Conservation (phyloP, 2,888 invertebrate species). For the Aelia acuminata region DNA sequence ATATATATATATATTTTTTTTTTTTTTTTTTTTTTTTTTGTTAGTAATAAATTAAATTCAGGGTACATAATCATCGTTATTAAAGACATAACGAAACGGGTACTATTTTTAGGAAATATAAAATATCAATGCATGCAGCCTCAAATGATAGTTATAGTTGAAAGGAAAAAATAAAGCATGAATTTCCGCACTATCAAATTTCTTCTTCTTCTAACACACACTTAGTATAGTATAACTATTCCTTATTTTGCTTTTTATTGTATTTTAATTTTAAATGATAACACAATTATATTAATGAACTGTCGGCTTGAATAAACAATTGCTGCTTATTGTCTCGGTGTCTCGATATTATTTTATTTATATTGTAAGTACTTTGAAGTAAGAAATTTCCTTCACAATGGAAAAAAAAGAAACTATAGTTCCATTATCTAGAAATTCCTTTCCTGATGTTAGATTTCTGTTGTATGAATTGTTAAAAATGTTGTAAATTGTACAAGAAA, state of each 20-base stretch:
- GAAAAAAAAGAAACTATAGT: background rate
- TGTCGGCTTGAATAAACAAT: background rate
- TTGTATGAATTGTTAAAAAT: background rate
- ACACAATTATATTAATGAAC: background rate
- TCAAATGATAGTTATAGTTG: background rate
- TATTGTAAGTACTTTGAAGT: background rate
- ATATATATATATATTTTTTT: no score
- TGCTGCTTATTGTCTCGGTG: background rate
- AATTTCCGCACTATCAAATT: constrained; percentile 8
- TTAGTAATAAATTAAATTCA: background rate
- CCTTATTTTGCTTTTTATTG: background rate
- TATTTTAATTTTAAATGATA: background rate
- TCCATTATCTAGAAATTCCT: background rate
- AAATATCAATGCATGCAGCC: background rate
- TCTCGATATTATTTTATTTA: background rate
- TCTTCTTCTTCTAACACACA: constrained; percentile 33
- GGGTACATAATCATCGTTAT: background rate
- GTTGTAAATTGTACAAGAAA: background rate
- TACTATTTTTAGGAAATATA: no score
- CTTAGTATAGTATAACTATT: background rate
- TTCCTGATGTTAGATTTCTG: background rate
- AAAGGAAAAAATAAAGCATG: constrained; percentile 1
- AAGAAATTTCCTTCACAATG: background rate
- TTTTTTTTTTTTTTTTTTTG: background rate
- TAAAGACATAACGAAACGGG: background rate